Conservation (phyloP, 2,797 vertebrate species). For the Etheostoma perlongum region DNA sequence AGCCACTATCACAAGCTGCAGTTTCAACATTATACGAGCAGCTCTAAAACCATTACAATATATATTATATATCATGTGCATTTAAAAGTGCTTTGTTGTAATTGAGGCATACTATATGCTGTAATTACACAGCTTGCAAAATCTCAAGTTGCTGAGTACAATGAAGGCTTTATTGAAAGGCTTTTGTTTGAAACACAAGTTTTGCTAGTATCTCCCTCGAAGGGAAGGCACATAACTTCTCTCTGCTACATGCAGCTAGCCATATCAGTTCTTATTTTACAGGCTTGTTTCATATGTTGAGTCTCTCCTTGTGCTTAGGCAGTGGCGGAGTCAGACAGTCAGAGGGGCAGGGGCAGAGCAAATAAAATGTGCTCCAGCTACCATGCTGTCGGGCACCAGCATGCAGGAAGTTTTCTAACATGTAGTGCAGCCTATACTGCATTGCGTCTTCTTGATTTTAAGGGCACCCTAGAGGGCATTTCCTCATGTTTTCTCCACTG, state of each 20-base stretch:
- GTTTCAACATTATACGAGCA: neutral
- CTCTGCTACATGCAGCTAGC: neutral
- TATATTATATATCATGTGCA: neutral
- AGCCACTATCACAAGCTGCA: neutral
- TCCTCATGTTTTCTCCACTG: no score
- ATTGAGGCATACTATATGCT: slow-evolving; percentile 10
- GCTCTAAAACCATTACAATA: neutral
- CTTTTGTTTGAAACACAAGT: slow-evolving; percentile 27
- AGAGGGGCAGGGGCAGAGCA: no score
- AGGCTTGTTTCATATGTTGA: neutral
- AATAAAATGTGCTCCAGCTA: no score
- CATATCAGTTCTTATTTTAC: neutral
- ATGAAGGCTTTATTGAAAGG: slow-evolving; percentile 43
- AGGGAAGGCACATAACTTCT: slow-evolving; percentile 1
- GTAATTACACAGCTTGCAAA: slow-evolving; percentile 41
- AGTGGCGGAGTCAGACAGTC: no score
- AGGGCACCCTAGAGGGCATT: no score
- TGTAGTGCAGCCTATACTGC: no score
- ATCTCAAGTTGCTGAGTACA: slow-evolving; percentile 34
- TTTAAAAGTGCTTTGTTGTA: slow-evolving; percentile 20
- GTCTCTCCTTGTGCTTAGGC: neutral
- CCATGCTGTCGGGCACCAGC: no score
- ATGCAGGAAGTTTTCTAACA: no score
- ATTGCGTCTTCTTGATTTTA: no score
- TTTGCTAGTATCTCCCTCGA: slow-evolving; percentile 1